Base-by-base conservation (phyloP, 2,113 vertebrate genomes). In the Podarcis cretensis region DNA sequence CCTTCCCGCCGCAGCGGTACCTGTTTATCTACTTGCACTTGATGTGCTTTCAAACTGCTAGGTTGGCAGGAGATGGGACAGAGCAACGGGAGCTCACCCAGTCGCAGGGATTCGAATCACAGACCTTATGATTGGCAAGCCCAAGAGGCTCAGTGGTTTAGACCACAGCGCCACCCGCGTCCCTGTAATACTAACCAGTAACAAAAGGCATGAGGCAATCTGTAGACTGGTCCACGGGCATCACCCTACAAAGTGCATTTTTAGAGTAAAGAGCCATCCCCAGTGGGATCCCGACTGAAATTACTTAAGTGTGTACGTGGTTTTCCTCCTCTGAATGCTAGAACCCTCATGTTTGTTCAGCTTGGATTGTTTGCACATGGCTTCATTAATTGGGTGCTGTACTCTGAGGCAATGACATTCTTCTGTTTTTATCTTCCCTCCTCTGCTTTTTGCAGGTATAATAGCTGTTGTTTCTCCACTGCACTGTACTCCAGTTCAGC, bases 401-500 rank as follows among this genome's bases (percentile, higher is more conserved):
- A 40, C 68, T 68, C 13, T 25, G 65, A 68, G 4, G 59, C 65
- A 89, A 73, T 75, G 32, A 32, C 23, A 73, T 12, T 2, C 5
- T 85, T 2, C 5, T 85, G 3, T 88, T 14, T 57, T 40, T 92
- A 40, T 12, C 16, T 6, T 25, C 9, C 54, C 7, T 9, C 54
- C 13, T 2, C 27, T 54, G 48, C 48, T 54, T 84, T 30, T 57
- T 81, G 25, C 92, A 97, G 98, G 96, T 90, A 79, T 96, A 65
- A 95, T 93, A 63, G 86, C 95, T 32, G 90, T 97, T 90, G 75
- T 97, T 23, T 97, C 96, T 83, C 95, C 94, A n/a, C 89, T 96
- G 90, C 87, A 65, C 10, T 96, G 96, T 85, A 92, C 25, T 68
- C 89, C 90, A 87, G 48, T 87, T 82, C 83, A 91, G 27, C 78